Evolutionary conservation across 1,140 invertebrate species (phyloP).

Genomic region (Cherax quadricarinatus): DNA sequence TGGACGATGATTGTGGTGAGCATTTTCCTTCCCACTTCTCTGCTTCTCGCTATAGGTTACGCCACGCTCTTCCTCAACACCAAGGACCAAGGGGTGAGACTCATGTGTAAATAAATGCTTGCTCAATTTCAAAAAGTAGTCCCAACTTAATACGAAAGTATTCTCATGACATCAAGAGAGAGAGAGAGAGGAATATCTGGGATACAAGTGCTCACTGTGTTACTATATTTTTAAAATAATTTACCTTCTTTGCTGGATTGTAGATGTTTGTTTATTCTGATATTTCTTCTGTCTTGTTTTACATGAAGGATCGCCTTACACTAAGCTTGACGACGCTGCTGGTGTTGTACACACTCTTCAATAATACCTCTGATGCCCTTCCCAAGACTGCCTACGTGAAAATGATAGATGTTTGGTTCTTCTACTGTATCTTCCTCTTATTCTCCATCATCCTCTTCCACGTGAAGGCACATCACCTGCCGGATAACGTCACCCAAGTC

Average conservation of each 20-base stretch:
- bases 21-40: background rate
- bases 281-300: background rate
- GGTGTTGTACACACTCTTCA: conserved; percentile 3
- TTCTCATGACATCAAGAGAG: too few species aligned
- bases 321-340: background rate
- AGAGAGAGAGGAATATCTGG: too few species aligned
- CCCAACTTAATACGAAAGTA: too few species aligned
- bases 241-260: too few species aligned
- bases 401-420: conserved; percentile 11
- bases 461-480: background rate
- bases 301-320: background rate
- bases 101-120: background rate
- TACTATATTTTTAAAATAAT: too few species aligned
- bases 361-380: background rate
- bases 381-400: background rate
- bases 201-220: too few species aligned
- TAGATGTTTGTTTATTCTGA: background rate
- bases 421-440: background rate
- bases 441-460: background rate
- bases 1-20: background rate
- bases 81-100: background rate
- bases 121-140: too few species aligned
- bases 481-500: background rate
- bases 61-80: background rate
- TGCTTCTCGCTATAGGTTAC: background rate